Percentiles rank a stretch among this genome's conserved stretches.
Conservation (phyloP, 2,888 invertebrate genomes). For the Muschampia plurimacula region DNA sequence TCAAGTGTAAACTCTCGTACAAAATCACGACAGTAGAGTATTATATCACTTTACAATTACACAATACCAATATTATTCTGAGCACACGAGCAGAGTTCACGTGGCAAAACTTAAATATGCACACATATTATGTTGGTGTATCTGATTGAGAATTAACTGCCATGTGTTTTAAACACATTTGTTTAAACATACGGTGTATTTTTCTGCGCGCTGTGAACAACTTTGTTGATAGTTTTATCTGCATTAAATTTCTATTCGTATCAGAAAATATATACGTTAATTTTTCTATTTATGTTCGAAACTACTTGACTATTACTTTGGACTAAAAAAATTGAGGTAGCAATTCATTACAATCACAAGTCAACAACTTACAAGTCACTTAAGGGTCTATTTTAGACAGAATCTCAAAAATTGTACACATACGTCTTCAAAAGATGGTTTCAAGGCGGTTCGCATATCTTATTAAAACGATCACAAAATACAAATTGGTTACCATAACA, state of each 20-base stretch:
- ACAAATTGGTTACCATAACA: too few species aligned
- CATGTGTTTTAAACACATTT: slow-evolving; percentile 22
- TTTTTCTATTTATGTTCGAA: too few species aligned
- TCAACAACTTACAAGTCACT: too few species aligned
- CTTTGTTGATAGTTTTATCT: not conserved
- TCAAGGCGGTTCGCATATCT: too few species aligned
- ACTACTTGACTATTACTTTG: too few species aligned
- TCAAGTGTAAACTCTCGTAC: slow-evolving; percentile 18
- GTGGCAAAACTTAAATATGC: slow-evolving; percentile 14
- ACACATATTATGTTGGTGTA: slow-evolving; percentile 10
- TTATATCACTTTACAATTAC: not conserved
- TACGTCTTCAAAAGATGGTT: too few species aligned
- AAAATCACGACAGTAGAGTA: slow-evolving; percentile 12
- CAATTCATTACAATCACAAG: too few species aligned
- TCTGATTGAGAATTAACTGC: not conserved
- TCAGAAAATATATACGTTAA: too few species aligned
- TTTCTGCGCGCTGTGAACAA: not conserved
- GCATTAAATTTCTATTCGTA: not conserved
- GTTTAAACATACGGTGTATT: slow-evolving; percentile 3
- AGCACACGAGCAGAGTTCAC: not conserved
- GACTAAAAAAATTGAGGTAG: too few species aligned
- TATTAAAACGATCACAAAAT: too few species aligned
- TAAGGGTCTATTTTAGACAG: too few species aligned
- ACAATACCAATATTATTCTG: not conserved
- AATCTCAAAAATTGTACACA: too few species aligned